These are phyloP conservation scores for Mus caroli DNA, from an alignment of 2,797 vertebrate genomes.

Conservation along the genomic window DNA sequence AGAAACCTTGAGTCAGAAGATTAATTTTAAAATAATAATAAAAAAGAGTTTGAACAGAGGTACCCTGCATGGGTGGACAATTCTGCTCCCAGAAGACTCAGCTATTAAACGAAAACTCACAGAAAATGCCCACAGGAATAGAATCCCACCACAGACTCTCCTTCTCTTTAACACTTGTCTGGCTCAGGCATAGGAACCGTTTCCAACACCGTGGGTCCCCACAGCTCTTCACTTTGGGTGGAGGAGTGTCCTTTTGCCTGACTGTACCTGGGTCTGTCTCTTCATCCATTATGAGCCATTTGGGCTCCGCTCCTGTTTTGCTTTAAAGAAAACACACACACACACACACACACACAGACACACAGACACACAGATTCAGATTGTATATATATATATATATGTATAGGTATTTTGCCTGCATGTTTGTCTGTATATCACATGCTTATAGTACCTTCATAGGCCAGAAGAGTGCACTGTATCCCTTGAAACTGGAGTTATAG, in stretches of 20 bases:
- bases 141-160: too few relatives aligned
- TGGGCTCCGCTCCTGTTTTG: not conserved
- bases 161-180: too few relatives aligned
- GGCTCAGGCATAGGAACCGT: not conserved
- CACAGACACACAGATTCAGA: not conserved
- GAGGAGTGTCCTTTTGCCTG: rapidly evolving
- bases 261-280: rapidly evolving
- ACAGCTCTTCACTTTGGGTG: rapidly evolving
- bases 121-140: not conserved
- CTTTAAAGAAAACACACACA: not conserved
- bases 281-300: not conserved
- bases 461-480: not conserved
- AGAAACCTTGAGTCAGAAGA: not conserved
- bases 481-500: not conserved
- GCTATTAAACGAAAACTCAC: not conserved
- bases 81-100: not conserved
- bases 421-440: not conserved
- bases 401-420: not conserved
- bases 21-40: not conserved
- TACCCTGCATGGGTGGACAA: not conserved
- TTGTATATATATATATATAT: not conserved
- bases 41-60: not conserved
- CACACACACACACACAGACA: not conserved
- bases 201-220: rapidly evolving
- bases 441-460: not conserved